Evolutionary conservation across 1,140 invertebrate genomes (phyloP), one percentile per base, ranked within the genome.

Genomic region (Drosophila nikananu): DNA sequence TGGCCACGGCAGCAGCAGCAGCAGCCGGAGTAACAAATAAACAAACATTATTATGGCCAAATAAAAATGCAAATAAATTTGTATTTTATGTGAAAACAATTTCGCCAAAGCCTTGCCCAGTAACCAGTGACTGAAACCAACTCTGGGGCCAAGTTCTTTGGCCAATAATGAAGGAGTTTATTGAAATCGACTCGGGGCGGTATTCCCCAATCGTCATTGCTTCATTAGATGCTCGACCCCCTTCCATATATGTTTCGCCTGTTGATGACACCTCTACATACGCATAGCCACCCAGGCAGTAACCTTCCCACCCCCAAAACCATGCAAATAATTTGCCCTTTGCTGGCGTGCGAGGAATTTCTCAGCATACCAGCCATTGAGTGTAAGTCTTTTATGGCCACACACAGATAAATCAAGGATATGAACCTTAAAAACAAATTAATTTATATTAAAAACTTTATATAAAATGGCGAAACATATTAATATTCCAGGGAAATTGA

Each of bases 41-140:
- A 87, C 84, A 89, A 90, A 87, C 81, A 84, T 83, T 90, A 84
- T 87, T 87, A 87, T 84, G 84, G 48, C 70, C 84, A 84, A 87
- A 87, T 87, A 87, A 87, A 87, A 87, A 87, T 87, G 84, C 86
- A 87, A 87, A 87, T 87, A 87, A 87, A 87, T 87, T 87, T 87
- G 86, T 87, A 89, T 87, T 87, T 87, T 87, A 87, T 87, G 84
- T 66, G 84, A 87, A 90, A 87, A 87, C 84, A 87, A 87, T 87
- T 87, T 87, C 81, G 77, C 65, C 72, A 75, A 75, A 84, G 72
- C 68, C 76, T 66, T 51, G 65, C 52, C 52, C 59, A 67, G 66
- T 78, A 76, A 79, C 72, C 66, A 58, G 80, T 55, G 10, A 79
- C 67, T 66, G 57, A 37, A 55, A 55, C 66, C 42, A 54, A 63